These are phyloP conservation scores for Sinelater perroti DNA, from an alignment of 2,888 invertebrate genomes.

Conservation along the genomic window DNA sequence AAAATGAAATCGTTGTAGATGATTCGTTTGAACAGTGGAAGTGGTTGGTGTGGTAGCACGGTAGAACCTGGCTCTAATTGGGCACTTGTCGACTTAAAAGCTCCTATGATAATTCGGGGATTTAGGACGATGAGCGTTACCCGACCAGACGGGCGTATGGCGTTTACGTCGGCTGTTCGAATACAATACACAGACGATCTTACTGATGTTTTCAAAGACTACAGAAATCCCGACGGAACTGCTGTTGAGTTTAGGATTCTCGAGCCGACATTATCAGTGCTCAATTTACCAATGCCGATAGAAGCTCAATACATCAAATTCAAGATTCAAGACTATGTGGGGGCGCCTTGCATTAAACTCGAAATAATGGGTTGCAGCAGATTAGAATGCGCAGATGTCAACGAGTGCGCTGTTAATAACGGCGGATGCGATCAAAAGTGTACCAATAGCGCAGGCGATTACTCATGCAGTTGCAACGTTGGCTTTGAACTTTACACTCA, in stretches of 20 bases:
- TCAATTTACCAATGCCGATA: slow-evolving; percentile 89
- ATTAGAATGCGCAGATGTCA: slow-evolving; percentile 87
- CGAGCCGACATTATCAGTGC: slow-evolving; percentile 88
- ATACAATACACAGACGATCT: slow-evolving; percentile 89
- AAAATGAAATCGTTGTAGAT: slow-evolving; percentile 64
- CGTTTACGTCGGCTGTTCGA: slow-evolving; percentile 89
- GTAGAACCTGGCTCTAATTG: slow-evolving; percentile 89
- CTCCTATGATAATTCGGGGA: slow-evolving; percentile 87
- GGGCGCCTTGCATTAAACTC: slow-evolving; percentile 87
- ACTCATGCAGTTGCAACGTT: slow-evolving; percentile 86
- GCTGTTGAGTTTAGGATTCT: slow-evolving; percentile 91
- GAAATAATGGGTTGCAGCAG: slow-evolving; percentile 94
- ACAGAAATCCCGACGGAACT: slow-evolving; percentile 91
- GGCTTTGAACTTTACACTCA: slow-evolving; percentile 89
- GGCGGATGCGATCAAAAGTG: slow-evolving; percentile 96
- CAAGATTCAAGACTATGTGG: slow-evolving; percentile 83
- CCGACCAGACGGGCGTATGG: slow-evolving; percentile 81
- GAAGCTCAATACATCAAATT: slow-evolving; percentile 90
- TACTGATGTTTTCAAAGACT: slow-evolving; percentile 89
- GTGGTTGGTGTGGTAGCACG: slow-evolving; percentile 91
- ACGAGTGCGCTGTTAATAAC: slow-evolving; percentile 86
- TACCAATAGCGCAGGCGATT: slow-evolving; percentile 88
- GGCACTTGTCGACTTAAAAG: slow-evolving; percentile 86
- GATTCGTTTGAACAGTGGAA: slow-evolving; percentile 82
- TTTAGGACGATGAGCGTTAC: slow-evolving; percentile 91